Percentiles rank a stretch among this genome's conserved stretches.
Evolutionary conservation across 37 sponge, comb jelly and placozoan genomes (phyloP).

Genomic region (Cladorhizidae sp.): DNA sequence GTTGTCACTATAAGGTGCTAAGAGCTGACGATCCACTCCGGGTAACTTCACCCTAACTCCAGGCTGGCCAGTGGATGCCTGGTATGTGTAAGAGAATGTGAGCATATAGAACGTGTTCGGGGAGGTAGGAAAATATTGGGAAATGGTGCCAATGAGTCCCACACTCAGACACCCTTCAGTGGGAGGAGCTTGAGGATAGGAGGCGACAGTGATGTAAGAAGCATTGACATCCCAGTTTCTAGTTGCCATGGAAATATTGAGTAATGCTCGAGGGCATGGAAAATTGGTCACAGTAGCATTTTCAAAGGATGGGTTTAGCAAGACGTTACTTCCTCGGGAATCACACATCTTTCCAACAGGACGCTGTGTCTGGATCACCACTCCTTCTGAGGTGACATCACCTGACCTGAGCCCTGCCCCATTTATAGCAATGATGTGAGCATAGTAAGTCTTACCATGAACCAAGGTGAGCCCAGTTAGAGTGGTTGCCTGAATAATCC

Average conservation of each 20-base stretch:
- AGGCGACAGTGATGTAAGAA: not conserved
- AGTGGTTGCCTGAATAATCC: constrained; percentile 24
- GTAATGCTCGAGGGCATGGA: not conserved
- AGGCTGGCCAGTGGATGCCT: not conserved
- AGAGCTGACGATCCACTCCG: not conserved
- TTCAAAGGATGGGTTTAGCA: constrained; percentile 73
- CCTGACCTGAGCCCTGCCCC: constrained; percentile 45
- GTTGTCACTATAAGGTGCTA: not conserved
- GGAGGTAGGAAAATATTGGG: constrained; percentile 32
- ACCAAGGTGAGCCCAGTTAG: constrained; percentile 17
- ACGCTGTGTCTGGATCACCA: constrained; percentile 38
- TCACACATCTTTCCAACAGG: not conserved
- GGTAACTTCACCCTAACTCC: constrained; percentile 12
- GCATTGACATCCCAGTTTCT: not conserved
- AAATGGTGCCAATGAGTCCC: constrained; percentile 28
- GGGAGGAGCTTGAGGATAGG: constrained; percentile 2
- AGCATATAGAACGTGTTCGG: constrained; percentile 8
- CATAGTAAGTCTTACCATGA: constrained; percentile 47
- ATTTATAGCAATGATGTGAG: constrained; percentile 55
- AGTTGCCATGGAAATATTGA: not conserved
- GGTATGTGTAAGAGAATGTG: not conserved
- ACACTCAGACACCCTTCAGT: constrained; percentile 34
- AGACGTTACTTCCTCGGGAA: not conserved
- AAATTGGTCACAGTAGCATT: not conserved
- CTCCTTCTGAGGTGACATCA: constrained; percentile 23